Conservation (phyloP, 2,113 vertebrate species). For the Mus musculus region GRCm39 chr11:88106501-88107000, state of each 20-base stretch:
- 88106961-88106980: conserved; percentile 68
- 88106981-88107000: conserved; percentile 66
- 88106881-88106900: conserved; percentile 82
- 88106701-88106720: neutral
- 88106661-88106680: neutral
- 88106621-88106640: neutral
- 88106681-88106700: neutral
- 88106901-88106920: conserved; percentile 77
- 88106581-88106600: neutral
- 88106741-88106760: neutral
- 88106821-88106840: conserved; percentile 60
- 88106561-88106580: neutral
- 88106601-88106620: accelerated
- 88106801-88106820: conserved; percentile 64
- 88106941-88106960: conserved; percentile 61
- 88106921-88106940: conserved; percentile 76
- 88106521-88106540: conserved; percentile 14
- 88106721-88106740: neutral
- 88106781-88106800: conserved; percentile 22
- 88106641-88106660: neutral
- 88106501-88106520: neutral
- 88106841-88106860: conserved; percentile 73
- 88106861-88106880: conserved; percentile 83
- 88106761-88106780: conserved; percentile 33
- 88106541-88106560: neutral